Base-by-base conservation (phyloP, 2,113 vertebrate species). In the Epinephelus fuscoguttatus region DNA sequence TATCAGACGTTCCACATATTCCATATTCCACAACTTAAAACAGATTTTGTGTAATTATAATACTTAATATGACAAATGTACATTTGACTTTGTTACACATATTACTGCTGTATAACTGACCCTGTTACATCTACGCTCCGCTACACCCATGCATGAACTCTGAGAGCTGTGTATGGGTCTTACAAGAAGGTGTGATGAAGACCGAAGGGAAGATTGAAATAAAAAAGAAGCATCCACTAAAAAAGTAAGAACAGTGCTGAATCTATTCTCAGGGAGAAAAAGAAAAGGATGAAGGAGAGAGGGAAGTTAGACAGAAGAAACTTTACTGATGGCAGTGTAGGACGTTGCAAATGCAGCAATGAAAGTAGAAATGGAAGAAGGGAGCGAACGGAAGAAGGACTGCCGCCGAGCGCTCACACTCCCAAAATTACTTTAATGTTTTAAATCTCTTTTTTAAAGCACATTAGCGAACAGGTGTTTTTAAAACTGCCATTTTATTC, bases 391-490 rank as follows among this genome's bases (percentile, higher is more conserved):
- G 15, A 53, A 45, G 13, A 53, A 42, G 21, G 15, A 59, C 4
- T 45, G 60, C 14, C 19, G 33, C 8, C 1, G 37, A 14, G 19
- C 23, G 3, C 42, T 76, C 33, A 55, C 13, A 17, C 27, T 69
- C 60, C 52, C 74, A 70, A 49, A 75, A 77, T 53, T 17, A 72
- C 13, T 79, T 63, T 33, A 7, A 55, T 53, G 19, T 33, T 78
- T 37, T 55, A 55, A 69, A 75, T 37, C n/a, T 45, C 30, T 75
- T 45, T 71, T 64, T n/a, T 53, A 57, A 78, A 61, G 45, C 60
- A 57, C 71, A 66, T 75, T 59, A 53, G 59, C 30, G 23, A 75
- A 69, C 56, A 75, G 64, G 77, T 80, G 52, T 72, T 66, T 75
- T 71, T 66, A 81, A 70, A 75, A 60, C 7, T 67, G 40, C 19